Evolutionary conservation across 2,888 invertebrate species (phyloP).

Genomic region (Xanthia togata): DNA sequence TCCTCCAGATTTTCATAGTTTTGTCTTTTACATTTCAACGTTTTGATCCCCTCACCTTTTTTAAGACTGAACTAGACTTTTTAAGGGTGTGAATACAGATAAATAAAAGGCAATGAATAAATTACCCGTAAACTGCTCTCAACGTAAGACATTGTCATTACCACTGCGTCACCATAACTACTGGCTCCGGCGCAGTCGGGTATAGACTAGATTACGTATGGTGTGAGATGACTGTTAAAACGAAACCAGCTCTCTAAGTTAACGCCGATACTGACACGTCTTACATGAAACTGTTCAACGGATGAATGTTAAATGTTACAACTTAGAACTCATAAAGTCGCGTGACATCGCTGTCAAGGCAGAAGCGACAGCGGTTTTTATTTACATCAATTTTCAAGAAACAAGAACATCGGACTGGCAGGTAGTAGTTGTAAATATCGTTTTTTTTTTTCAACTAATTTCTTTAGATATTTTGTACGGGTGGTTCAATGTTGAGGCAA

Average conservation of each 20-base stretch:
- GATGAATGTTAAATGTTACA: conserved; percentile 26
- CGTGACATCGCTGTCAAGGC: conserved; percentile 3
- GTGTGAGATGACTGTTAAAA: conserved; percentile 14
- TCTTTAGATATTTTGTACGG: neutral
- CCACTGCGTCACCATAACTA: neutral
- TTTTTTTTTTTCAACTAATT: neutral
- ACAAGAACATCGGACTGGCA: neutral
- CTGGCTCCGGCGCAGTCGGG: neutral
- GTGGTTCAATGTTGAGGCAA: neutral
- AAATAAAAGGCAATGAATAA: neutral
- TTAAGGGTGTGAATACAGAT: neutral
- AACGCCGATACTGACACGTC: conserved; percentile 19
- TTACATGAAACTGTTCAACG: conserved; percentile 27
- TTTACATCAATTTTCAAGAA: neutral
- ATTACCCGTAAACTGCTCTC: too few relatives aligned
- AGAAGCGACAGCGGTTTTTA: conserved; percentile 7
- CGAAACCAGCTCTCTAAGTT: conserved; percentile 43
- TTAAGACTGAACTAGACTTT: neutral
- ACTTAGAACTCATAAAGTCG: neutral
- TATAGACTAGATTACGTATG: neutral
- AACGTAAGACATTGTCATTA: neutral
- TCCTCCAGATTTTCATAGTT: too few relatives aligned
- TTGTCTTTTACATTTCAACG: neutral
- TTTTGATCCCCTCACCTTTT: neutral
- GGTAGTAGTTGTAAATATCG: neutral